Conservation (phyloP, 2,797 vertebrate genomes). For the Malacoctenus gilli region DNA sequence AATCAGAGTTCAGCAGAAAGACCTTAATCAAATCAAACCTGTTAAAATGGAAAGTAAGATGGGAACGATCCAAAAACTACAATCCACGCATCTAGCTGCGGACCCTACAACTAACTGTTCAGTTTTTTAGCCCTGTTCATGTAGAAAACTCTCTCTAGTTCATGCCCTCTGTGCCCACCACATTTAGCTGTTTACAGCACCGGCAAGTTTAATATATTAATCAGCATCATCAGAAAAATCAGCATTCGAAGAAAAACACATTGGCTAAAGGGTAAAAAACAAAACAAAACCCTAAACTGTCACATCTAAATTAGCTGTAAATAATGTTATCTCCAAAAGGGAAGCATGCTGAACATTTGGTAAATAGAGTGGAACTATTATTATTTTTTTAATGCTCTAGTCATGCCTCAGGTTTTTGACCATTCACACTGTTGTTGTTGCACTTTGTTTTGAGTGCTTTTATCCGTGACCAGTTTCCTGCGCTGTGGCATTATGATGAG, state of each 20-base stretch:
- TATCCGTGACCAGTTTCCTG: too few relatives aligned
- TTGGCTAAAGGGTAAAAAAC: too few relatives aligned
- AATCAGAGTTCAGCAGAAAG: not conserved
- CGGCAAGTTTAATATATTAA: too few relatives aligned
- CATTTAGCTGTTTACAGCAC: not conserved
- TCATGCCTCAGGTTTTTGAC: not conserved
- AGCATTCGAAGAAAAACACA: not conserved
- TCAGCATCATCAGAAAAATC: not conserved
- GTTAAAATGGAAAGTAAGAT: not conserved
- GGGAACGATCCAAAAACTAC: not conserved
- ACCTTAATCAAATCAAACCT: not conserved
- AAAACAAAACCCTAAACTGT: too few relatives aligned
- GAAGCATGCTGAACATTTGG: too few relatives aligned
- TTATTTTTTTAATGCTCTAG: not conserved
- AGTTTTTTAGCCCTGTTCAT: not conserved
- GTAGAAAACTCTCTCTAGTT: not conserved
- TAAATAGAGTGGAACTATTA: not conserved
- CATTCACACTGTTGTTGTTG: too few relatives aligned
- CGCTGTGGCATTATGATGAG: too few relatives aligned
- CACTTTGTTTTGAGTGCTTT: too few relatives aligned
- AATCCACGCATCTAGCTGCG: not conserved
- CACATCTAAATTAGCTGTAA: not conserved
- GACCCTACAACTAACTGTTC: not conserved
- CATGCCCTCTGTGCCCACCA: not conserved
- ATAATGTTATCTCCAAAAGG: not conserved